Evolutionary conservation across 2,797 vertebrate genomes (phyloP).

Genomic region (Danio aesculapii): DNA sequence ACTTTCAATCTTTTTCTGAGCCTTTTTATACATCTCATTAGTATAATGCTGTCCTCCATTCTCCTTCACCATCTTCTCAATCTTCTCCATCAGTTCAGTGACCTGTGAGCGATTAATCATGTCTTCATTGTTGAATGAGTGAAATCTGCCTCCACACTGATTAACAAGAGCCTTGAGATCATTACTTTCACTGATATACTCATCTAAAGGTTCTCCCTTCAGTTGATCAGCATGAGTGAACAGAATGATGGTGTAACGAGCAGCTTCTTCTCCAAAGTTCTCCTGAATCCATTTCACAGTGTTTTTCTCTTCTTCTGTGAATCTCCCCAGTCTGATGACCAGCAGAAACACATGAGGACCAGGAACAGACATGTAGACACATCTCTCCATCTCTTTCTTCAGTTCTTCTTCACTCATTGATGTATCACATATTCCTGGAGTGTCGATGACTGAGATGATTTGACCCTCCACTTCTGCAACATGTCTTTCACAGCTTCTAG

Average conservation of each 20-base stretch:
- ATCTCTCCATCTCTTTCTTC: too few species aligned
- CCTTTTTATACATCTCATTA: too few species aligned
- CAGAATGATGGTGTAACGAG: conserved; percentile 7
- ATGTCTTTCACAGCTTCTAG: neutral
- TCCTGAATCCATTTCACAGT: conserved; percentile 23
- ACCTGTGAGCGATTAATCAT: neutral
- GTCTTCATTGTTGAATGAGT: conserved; percentile 17
- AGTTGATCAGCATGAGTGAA: conserved; percentile 31
- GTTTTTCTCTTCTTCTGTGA: conserved; percentile 7
- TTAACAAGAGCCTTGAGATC: neutral
- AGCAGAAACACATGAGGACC: conserved; percentile 37
- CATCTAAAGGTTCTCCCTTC: neutral
- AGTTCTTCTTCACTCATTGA: too few species aligned
- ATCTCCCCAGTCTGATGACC: too few species aligned
- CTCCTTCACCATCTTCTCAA: neutral
- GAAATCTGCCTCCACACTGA: conserved; percentile 20
- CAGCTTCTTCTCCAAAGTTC: conserved; percentile 3
- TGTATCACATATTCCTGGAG: too few species aligned
- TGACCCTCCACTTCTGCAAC: too few species aligned
- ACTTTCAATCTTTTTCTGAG: too few species aligned
- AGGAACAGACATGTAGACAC: conserved; percentile 8
- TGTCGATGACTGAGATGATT: too few species aligned
- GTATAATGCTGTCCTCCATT: neutral
- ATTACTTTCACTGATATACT: neutral
- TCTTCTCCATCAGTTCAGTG: conserved; percentile 29